Conservation (phyloP, 2,888 invertebrate genomes). For the Drosophila kuntzei region DNA sequence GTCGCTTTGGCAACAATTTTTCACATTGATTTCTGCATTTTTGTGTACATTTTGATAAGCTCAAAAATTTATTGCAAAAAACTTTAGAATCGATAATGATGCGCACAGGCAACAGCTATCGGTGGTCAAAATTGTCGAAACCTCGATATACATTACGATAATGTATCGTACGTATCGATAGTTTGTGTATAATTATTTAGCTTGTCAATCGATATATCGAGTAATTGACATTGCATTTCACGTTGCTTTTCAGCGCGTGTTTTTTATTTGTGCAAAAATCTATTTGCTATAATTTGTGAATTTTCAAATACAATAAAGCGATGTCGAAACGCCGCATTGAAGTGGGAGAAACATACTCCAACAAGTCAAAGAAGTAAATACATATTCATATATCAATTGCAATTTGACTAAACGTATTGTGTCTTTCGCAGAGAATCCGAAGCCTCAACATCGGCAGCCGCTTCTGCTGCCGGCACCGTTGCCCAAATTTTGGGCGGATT, state of each 20-base stretch:
- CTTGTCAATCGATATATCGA: not conserved
- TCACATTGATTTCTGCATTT: constrained; percentile 53
- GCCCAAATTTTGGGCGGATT: constrained; percentile 75
- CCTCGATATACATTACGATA: constrained; percentile 1
- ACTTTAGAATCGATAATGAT: constrained; percentile 79
- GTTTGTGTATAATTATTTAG: not conserved
- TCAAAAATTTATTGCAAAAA: constrained; percentile 49
- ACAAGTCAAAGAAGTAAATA: constrained; percentile 89
- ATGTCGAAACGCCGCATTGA: constrained; percentile 95
- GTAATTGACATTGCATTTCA: constrained; percentile 53
- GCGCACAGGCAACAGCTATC: constrained; percentile 57
- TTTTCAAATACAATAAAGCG: constrained; percentile 20
- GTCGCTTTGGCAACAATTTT: constrained; percentile 37
- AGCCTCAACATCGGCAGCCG: constrained; percentile 49
- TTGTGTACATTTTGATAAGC: constrained; percentile 52
- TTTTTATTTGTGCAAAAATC: constrained; percentile 54
- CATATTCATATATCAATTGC: not conserved
- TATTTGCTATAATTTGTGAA: constrained; percentile 28
- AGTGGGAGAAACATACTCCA: constrained; percentile 91
- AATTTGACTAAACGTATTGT: not conserved
- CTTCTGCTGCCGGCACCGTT: constrained; percentile 55
- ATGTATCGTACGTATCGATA: not conserved
- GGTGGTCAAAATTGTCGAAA: constrained; percentile 18
- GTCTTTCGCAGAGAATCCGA: constrained; percentile 54
- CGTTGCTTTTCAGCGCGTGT: constrained; percentile 73